Evolutionary conservation across 2,888 invertebrate genomes (phyloP).

Genomic region (Mesorhabditis sp.): DNA sequence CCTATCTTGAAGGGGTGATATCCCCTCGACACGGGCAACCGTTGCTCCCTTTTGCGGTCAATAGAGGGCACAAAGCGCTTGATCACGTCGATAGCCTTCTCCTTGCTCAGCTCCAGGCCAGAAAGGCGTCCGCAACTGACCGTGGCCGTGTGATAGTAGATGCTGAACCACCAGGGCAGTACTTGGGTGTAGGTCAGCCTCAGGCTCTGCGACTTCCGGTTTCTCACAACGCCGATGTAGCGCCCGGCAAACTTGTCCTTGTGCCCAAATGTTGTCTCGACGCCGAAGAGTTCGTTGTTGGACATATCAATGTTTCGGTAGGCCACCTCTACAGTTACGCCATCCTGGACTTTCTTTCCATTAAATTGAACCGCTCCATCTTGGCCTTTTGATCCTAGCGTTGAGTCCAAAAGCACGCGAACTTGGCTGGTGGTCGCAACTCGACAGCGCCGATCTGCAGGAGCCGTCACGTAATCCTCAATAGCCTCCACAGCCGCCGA

Average conservation of each 20-base stretch:
- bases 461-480: too few relatives aligned
- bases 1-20: too few relatives aligned
- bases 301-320: not conserved
- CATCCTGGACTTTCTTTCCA: not conserved
- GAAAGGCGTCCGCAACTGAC: not conserved
- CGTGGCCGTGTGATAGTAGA: slow-evolving; percentile 77
- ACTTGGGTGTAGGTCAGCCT: slow-evolving; percentile 31
- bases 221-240: not conserved
- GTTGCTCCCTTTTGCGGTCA: slow-evolving; percentile 16
- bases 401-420: not conserved
- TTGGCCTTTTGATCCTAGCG: too few relatives aligned
- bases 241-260: not conserved
- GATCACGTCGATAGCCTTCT: slow-evolving; percentile 11
- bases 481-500: not conserved
- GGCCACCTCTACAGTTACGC: not conserved
- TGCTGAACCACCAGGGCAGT: slow-evolving; percentile 61
- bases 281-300: not conserved
- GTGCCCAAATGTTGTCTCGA: not conserved
- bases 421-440: not conserved
- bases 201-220: not conserved
- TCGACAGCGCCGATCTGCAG: not conserved
- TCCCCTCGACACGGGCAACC: too few relatives aligned
- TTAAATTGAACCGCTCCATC: too few relatives aligned
- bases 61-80: slow-evolving; percentile 22
- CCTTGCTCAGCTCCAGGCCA: slow-evolving; percentile 8